Evolutionary conservation across 2,797 vertebrate genomes (phyloP).

Genomic region (Sebastolobus alascanus): DNA sequence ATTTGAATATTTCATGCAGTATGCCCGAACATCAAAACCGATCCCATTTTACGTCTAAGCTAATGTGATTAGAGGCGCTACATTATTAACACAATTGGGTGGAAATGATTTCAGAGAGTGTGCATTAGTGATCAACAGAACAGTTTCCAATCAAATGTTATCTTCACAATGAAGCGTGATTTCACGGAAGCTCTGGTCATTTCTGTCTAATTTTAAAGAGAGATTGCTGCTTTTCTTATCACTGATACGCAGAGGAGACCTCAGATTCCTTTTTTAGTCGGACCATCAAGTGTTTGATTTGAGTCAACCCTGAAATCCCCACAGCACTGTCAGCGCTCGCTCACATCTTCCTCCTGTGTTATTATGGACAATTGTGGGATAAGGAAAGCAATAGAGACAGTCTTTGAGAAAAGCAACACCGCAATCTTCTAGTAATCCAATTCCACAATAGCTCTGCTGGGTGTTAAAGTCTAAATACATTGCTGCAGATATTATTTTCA

Average conservation of each 20-base stretch:
- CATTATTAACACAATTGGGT: conserved; percentile 60
- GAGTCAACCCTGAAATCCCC: conserved; percentile 37
- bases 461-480: conserved; percentile 33
- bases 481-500: conserved; percentile 9
- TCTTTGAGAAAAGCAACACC: conserved; percentile 23
- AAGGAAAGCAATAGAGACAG: conserved; percentile 8
- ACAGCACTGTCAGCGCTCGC: conserved; percentile 7
- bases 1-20: conserved; percentile 75
- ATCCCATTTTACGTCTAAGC: conserved; percentile 45
- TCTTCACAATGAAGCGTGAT: conserved; percentile 34
- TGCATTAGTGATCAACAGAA: conserved; percentile 37
- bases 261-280: neutral
- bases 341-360: conserved; percentile 28
- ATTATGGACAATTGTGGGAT: conserved; percentile 39
- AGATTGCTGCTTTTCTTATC: conserved; percentile 25
- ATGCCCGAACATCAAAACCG: conserved; percentile 58
- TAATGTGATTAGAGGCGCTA: conserved; percentile 67
- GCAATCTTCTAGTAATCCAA: conserved; percentile 46
- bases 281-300: conserved; percentile 21
- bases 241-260: neutral
- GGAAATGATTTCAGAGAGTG: conserved; percentile 44
- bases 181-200: conserved; percentile 28
- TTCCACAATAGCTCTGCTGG: conserved; percentile 27
- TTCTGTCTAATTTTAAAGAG: conserved; percentile 30
- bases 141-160: conserved; percentile 44